Conservation (phyloP, 1,140 invertebrate genomes). For the Drosophila burlai region DNA sequence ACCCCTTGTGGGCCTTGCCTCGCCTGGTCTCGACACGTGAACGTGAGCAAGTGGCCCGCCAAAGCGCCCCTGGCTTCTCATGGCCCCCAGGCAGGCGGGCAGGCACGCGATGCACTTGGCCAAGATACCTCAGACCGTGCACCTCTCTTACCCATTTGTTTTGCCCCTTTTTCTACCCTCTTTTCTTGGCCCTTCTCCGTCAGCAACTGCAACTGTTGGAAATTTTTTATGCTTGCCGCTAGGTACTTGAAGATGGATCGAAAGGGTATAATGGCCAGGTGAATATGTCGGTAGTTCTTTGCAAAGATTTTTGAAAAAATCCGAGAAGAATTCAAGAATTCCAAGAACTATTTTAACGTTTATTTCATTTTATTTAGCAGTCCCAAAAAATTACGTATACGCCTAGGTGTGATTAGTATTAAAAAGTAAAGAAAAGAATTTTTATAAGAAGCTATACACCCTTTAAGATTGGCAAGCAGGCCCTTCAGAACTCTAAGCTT, state of each 20-base stretch:
- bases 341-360: too few relatives aligned
- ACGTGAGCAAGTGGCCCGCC: slow-evolving; percentile 58
- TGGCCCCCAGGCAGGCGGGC: slow-evolving; percentile 2
- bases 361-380: too few relatives aligned
- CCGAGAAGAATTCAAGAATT: too few relatives aligned
- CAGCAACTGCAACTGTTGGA: slow-evolving; percentile 71
- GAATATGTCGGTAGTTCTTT: neutral
- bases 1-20: slow-evolving; percentile 25
- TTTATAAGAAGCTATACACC: too few relatives aligned
- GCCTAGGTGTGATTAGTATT: too few relatives aligned
- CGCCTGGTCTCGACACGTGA: slow-evolving; percentile 44
- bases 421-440: too few relatives aligned
- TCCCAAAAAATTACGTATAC: too few relatives aligned
- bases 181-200: slow-evolving; percentile 7
- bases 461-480: too few relatives aligned
- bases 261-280: neutral
- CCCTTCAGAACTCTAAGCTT: too few relatives aligned
- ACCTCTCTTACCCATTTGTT: slow-evolving; percentile 32
- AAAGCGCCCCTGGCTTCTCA: slow-evolving; percentile 49
- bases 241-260: neutral
- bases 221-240: slow-evolving; percentile 45
- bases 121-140: slow-evolving; percentile 56
- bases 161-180: slow-evolving; percentile 19
- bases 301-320: neutral
- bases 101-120: slow-evolving; percentile 82